Evolutionary conservation across 2,888 invertebrate species (phyloP), one percentile per base, ranked within the genome.

Genomic region (Hymenopus coronatus): DNA sequence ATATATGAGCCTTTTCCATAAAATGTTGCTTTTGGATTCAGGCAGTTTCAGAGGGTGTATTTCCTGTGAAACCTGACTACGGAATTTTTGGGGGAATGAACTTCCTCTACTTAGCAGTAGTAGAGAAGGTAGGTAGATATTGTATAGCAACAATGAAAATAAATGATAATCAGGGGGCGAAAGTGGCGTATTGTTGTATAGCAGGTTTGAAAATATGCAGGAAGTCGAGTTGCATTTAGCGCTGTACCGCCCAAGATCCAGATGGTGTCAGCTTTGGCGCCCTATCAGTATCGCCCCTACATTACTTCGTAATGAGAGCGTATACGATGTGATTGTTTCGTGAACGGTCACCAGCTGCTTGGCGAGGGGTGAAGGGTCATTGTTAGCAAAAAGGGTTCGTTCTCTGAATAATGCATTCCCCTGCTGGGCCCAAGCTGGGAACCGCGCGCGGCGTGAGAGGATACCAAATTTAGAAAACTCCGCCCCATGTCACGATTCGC

Each of bases 371-470:
- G 40, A 9, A 40, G 81, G 87, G 82, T 87, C 82, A 33, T 86
- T 86, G 81, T 87, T 81, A 87, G 84, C 25, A 70, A 70, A 70
- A 70, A 82, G 87, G 40, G 40, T 40, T 40, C 40, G 87, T 82
- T 87, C 87, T 87, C 33, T 87, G 86, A 87, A 87, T 87, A 87
- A 87, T 81, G 20, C 81, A 85, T 87, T 87, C 82, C 33, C 82
- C 82, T 82, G 54, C 85, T 70, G 54, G 54, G 54, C 54, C 54
- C 54, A 70, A 70, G 54, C 54, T 70, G 54, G 54, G 54, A 70
- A 70, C 54, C 54, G 54, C 20, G 54, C 54, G 54, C 54, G 54
- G 20, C 54, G 54, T 70, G 54, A 20, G 54, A 70, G 54, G 54
- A 70, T 70, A 25, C 54, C 54, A 70, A 70, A 70, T 70, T 70